Evolutionary conservation across 2,888 invertebrate genomes (phyloP).

Genomic region (Gryllus longicercus): DNA sequence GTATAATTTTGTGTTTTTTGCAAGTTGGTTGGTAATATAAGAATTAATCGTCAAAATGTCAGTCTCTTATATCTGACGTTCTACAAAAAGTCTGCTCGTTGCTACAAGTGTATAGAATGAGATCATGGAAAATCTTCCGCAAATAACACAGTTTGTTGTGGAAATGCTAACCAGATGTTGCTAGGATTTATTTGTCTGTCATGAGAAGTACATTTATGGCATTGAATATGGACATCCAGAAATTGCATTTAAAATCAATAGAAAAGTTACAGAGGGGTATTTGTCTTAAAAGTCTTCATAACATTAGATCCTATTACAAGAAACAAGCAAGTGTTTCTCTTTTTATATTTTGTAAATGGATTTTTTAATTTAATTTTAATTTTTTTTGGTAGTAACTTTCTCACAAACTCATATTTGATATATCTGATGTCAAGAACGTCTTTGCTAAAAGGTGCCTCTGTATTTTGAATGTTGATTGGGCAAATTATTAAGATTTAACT

Average conservation of each 20-base stretch:
- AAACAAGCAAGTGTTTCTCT: not conserved
- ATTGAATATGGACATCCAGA: constrained; percentile 17
- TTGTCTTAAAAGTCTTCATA: not conserved
- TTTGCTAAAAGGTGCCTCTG: too few species aligned
- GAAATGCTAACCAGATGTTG: constrained; percentile 5
- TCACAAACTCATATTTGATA: too few species aligned
- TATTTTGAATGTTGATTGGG: not conserved
- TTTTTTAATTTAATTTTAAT: too few species aligned
- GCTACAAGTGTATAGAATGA: not conserved
- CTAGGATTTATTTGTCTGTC: not conserved
- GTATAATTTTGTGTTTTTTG: not conserved
- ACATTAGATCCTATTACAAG: not conserved
- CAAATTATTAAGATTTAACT: not conserved
- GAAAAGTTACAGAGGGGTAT: not conserved
- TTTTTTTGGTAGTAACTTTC: too few species aligned
- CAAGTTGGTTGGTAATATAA: not conserved
- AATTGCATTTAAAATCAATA: not conserved
- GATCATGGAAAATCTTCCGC: not conserved
- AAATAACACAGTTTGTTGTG: not conserved
- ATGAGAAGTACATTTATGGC: not conserved
- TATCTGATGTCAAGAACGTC: too few species aligned
- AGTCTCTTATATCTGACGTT: not conserved
- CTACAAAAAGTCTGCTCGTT: not conserved
- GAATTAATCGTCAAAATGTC: not conserved
- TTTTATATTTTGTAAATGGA: too few species aligned